Evolutionary conservation across 1,140 invertebrate genomes (phyloP), one percentile per base, ranked within the genome.

Genomic region (Sycophila sp.): DNA sequence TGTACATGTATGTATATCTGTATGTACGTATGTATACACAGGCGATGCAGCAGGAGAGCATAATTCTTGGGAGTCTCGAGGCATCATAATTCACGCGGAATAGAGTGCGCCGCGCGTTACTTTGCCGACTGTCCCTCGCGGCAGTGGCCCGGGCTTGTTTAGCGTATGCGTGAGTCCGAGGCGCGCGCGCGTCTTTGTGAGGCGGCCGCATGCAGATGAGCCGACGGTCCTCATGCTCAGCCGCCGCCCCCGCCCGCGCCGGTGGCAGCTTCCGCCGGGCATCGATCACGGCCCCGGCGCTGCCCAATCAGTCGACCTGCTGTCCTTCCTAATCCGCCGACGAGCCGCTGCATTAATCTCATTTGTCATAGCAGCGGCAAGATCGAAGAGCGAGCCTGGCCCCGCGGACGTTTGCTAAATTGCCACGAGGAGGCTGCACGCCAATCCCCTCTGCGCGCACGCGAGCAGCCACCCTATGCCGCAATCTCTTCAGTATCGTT

Each of bases 171-270:
- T 63, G 17, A 51, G 51, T 63, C 45, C 19, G 19, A 2, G 34
- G 28, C 5, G n/a, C n/a, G n/a, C 30, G 26, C 26, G 11, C 42
- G 15, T 19, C 11, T 28, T 28, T 38, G 10, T 15, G 28, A 4
- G 7, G 19, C 17, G 72, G 71, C 69, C 77, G 78, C 78, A 84
- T 84, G 83, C 78, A 85, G 82, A 84, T 85, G 80, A 82, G 81
- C 69, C 69, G 74, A 32, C 73, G 71, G 19, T 53, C 73, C 75
- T 59, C 62, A n/a, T n/a, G n/a, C n/a, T n/a, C n/a, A n/a, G n/a
- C n/a, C n/a, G n/a, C n/a, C 40, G 19, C 40, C 19, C 40, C 1
- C 11, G 40, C 19, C 17, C 15, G 15, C 2, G 1, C 3, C 13
- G n/a, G 6, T 0, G n/a, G 38, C 3, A 11, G 38, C 38, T 40